Evolutionary conservation across 2,113 vertebrate genomes (phyloP).

Genomic region (Paralichthys olivaceus): DNA sequence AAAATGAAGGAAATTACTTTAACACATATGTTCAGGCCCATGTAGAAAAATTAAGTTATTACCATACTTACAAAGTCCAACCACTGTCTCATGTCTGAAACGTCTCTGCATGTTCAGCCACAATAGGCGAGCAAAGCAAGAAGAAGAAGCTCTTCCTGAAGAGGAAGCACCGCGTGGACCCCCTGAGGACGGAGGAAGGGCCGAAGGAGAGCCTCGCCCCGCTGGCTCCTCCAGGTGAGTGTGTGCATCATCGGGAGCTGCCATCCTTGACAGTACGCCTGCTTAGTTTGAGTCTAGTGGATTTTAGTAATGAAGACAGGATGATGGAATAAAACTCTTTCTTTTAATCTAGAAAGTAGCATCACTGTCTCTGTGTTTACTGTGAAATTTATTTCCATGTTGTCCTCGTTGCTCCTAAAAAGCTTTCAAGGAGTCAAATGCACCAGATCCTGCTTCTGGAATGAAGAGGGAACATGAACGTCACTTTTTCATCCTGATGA

Average conservation of each 20-base stretch:
- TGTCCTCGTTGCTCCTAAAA: not conserved
- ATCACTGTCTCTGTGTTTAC: too few relatives aligned
- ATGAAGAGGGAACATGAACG: not conserved
- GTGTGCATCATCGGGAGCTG: too few relatives aligned
- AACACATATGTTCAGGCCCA: too few relatives aligned
- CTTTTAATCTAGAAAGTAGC: too few relatives aligned
- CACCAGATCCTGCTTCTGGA: not conserved
- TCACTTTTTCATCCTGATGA: not conserved
- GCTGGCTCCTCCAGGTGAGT: conserved; percentile 67
- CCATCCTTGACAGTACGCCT: not conserved
- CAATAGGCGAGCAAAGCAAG: conserved; percentile 80
- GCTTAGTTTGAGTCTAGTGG: not conserved
- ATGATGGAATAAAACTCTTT: too few relatives aligned
- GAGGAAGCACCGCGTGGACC: conserved; percentile 91
- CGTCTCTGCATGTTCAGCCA: conserved; percentile 33
- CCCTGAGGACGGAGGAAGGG: conserved; percentile 80
- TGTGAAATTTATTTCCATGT: not conserved
- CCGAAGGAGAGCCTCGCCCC: conserved; percentile 69
- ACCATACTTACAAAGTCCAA: too few relatives aligned
- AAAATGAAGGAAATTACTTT: too few relatives aligned
- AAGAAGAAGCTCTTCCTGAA: conserved; percentile 90
- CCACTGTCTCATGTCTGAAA: not conserved
- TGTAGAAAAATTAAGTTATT: too few relatives aligned
- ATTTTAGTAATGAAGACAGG: too few relatives aligned
- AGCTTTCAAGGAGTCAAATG: not conserved